A percentile compares a stretch with the other conserved stretches of the same genome.
Evolutionary conservation across 2,888 invertebrate species (phyloP).

Genomic region (Diarsia rubi): DNA sequence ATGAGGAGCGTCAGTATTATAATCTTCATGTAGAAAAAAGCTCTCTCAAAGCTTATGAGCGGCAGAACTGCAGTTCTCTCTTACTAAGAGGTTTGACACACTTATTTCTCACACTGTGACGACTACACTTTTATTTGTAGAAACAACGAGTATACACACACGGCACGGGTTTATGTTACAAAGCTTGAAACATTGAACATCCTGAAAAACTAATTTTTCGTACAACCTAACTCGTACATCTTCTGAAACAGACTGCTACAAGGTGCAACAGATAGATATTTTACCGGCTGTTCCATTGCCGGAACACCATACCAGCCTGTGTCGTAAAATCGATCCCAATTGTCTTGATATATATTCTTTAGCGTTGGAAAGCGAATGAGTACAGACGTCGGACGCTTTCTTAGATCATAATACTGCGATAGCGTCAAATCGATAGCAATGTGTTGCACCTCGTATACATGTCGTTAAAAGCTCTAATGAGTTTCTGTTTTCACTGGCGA

Average conservation of each 20-base stretch:
- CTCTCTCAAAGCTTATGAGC: background rate
- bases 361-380: slow-evolving; percentile 62
- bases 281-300: slow-evolving; percentile 65
- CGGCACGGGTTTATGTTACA: background rate
- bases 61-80: background rate
- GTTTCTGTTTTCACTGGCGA: slow-evolving; percentile 80
- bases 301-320: slow-evolving; percentile 61
- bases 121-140: background rate
- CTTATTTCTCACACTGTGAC: background rate
- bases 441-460: slow-evolving; percentile 76
- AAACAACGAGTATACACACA: background rate
- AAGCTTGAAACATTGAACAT: slow-evolving; percentile 8
- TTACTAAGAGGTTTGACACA: background rate
- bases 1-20: too few relatives aligned
- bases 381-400: slow-evolving; percentile 68
- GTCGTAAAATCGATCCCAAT: slow-evolving; percentile 68
- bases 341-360: slow-evolving; percentile 69
- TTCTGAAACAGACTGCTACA: slow-evolving; percentile 75
- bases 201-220: slow-evolving; percentile 10
- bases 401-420: slow-evolving; percentile 73
- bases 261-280: slow-evolving; percentile 72
- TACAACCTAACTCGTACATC: slow-evolving; percentile 58
- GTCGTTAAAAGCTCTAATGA: slow-evolving; percentile 83
- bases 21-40: background rate
- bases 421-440: slow-evolving; percentile 74